phyloP scores from a whole-genome alignment of 2,797 vertebrate species.

The Oreochromis mossambicus region DNA sequence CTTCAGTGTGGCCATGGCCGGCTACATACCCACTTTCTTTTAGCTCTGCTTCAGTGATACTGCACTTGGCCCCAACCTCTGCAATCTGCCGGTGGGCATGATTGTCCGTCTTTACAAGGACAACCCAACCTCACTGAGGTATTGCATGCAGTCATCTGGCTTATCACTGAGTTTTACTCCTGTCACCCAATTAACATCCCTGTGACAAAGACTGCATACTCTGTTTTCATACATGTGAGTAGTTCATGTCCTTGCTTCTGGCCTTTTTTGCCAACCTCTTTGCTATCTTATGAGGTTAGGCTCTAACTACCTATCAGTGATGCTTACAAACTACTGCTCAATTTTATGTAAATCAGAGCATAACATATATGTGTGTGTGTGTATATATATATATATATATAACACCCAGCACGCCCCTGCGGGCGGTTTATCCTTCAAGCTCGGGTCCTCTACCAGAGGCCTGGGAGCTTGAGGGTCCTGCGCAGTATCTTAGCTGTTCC shows the following conservation, averaged over 20 bases:
- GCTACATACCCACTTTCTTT: conserved; percentile 26
- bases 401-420: no score
- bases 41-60: conserved; percentile 16
- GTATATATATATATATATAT: no score
- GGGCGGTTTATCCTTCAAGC: no score
- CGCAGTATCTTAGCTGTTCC: no score
- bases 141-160: conserved; percentile 1
- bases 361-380: no score
- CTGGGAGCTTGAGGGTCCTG: no score
- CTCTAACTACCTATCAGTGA: background rate
- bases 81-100: conserved; percentile 27
- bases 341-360: background rate
- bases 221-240: background rate
- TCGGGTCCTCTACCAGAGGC: no score
- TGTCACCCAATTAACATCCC: conserved; percentile 1
- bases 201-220: background rate
- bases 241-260: conserved; percentile 9
- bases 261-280: background rate
- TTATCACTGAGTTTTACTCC: background rate
- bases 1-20: conserved; percentile 48
- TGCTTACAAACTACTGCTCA: background rate
- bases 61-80: conserved; percentile 11
- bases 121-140: background rate
- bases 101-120: conserved; percentile 38
- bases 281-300: background rate